Evolutionary conservation across 2,888 invertebrate genomes (phyloP), one percentile per base, ranked within the genome.

Genomic region (Drosophila algonquin): DNA sequence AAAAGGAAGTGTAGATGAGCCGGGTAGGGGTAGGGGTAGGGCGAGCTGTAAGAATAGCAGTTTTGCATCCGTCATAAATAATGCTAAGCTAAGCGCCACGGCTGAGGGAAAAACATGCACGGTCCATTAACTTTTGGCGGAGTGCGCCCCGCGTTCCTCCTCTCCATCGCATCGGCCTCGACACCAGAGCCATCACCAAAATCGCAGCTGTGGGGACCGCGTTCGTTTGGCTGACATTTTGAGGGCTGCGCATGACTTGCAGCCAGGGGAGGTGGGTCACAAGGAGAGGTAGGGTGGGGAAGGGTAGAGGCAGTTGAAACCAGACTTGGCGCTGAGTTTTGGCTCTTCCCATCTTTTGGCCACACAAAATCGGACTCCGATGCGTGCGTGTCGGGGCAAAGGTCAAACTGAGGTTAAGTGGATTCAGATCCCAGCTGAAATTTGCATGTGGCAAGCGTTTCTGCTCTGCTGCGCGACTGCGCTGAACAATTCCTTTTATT

Each of bases 61-160:
- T 87, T 89, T 89, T 90, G 73, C 83, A 89, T 87, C 83, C 90
- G 89, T 87, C 91, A 89, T 91, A 91, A 91, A 91, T 91, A 90
- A 90, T 90, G 87, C 89, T 91, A 91, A 92, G 91, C 92, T 92
- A 91, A 92, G 92, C 92, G 91, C 92, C 91, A 91, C 84, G 90
- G 91, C 90, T 91, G 90, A 91, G 87, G 86, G 90, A 89, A 90
- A 90, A 91, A 91, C 91, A 91, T 91, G 91, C 87, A 89, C 91
- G 90, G 90, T 89, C 91, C 91, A 92, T 92, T 92, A 91, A 91
- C 85, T 91, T 90, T 89, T 82, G 71, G 77, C 78, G 73, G 65
- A 78, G 73, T 50, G 67, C 14, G 46, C 1, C 16, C 67, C 35
- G 50, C 24, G 52, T 12, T 21, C 57, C 58, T 74, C 60, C 75